phyloP scores from a whole-genome alignment of 1,140 invertebrate species.

The Cydia pomonella region DNA sequence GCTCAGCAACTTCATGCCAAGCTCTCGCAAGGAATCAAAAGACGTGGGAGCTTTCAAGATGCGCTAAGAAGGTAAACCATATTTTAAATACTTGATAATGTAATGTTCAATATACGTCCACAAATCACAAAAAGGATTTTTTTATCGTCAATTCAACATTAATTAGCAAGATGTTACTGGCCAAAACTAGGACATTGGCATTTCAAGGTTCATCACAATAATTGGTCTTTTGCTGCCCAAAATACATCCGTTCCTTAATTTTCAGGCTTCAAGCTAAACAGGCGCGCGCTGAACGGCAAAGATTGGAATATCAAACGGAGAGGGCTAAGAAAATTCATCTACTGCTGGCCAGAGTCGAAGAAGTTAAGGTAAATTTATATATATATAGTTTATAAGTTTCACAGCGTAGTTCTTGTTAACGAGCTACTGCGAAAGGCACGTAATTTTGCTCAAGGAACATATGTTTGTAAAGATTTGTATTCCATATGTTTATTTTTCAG shows the following conservation, averaged over 20 bases:
- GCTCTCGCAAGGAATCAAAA: conserved; percentile 93
- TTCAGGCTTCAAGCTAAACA: conserved; percentile 92
- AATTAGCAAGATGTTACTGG: too few relatives aligned
- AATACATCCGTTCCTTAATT: neutral
- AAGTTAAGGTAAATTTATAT: conserved; percentile 93
- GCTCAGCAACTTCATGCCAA: conserved; percentile 96
- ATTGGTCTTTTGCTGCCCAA: neutral
- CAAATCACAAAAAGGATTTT: too few relatives aligned
- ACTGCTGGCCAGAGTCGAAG: conserved; percentile 93
- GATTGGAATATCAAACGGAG: conserved; percentile 90
- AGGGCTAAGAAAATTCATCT: conserved; percentile 93
- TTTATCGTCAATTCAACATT: too few relatives aligned
- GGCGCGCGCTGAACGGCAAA: conserved; percentile 89
- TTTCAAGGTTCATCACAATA: too few relatives aligned
- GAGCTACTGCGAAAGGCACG: too few relatives aligned
- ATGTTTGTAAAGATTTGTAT: too few relatives aligned
- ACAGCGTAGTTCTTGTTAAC: too few relatives aligned
- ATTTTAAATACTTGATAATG: neutral
- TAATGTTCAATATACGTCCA: neutral
- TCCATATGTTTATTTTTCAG: conserved; percentile 44
- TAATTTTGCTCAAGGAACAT: too few relatives aligned
- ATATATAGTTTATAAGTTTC: too few relatives aligned
- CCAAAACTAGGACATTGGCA: too few relatives aligned
- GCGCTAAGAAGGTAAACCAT: conserved; percentile 81
- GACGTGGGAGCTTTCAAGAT: conserved; percentile 88